phyloP scores from a whole-genome alignment of 2,113 vertebrate genomes.

The Corvus cornix region DNA sequence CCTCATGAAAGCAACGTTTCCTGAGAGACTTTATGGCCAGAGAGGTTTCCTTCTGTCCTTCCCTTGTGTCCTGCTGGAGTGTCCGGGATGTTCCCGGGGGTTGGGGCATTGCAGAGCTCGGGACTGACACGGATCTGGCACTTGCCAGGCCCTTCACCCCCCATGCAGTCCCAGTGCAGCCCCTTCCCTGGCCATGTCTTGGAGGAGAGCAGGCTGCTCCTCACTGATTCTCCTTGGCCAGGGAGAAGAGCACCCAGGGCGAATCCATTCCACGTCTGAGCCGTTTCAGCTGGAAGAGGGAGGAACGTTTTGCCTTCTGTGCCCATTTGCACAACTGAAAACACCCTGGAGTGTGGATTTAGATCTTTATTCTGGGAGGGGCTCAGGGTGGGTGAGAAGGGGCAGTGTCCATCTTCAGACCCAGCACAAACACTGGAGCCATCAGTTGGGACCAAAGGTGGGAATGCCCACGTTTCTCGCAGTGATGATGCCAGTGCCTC shows the following conservation, averaged over 20 bases:
- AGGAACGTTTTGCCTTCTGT: neutral
- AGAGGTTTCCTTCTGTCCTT: neutral
- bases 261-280: fast-evolving
- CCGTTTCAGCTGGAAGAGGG: neutral
- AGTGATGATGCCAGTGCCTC: fast-evolving
- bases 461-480: fast-evolving
- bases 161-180: neutral
- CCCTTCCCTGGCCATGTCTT: fast-evolving
- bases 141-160: neutral
- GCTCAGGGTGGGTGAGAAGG: neutral
- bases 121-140: too few relatives aligned
- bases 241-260: neutral
- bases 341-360: fast-evolving
- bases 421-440: neutral
- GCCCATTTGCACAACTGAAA: neutral
- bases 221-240: neutral
- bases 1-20: fast-evolving
- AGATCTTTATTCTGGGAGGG: neutral
- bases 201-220: neutral
- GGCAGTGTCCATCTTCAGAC: neutral
- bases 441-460: neutral
- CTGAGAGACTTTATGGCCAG: fast-evolving
- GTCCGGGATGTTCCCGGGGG: fast-evolving
- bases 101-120: fast-evolving
- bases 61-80: neutral